These are phyloP conservation scores for Myotis brandtii DNA, from an alignment of 2,113 vertebrate species.

Conservation along the genomic window DNA sequence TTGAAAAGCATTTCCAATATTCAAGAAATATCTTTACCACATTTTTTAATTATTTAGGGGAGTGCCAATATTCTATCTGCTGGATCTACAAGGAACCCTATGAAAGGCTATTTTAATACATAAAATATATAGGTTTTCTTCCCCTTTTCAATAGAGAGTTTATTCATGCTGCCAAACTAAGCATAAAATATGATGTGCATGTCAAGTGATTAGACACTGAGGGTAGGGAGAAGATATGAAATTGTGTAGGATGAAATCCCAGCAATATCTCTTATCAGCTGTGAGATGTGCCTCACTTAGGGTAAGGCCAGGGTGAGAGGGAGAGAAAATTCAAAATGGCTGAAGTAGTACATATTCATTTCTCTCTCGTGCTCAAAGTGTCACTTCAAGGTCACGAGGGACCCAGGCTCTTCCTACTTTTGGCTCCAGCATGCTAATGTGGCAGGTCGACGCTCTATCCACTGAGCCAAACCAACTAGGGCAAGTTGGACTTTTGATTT, in stretches of 20 bases:
- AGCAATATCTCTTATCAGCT: not conserved
- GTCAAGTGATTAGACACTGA: not conserved
- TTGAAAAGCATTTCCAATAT: not conserved
- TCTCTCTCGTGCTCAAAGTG: not conserved
- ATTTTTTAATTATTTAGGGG: not conserved
- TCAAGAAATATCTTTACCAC: not conserved
- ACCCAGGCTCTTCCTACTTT: not conserved
- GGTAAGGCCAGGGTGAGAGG: not conserved
- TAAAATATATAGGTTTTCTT: not conserved
- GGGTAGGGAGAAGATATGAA: not conserved
- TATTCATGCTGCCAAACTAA: not conserved
- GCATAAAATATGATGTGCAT: not conserved
- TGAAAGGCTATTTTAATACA: not conserved
- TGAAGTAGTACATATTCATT: not conserved
- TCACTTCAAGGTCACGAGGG: not conserved
- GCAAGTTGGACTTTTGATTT: not conserved
- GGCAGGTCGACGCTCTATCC: no score
- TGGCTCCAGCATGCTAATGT: not conserved
- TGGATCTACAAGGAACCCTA: not conserved
- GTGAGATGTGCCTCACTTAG: not conserved
- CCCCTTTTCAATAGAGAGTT: not conserved
- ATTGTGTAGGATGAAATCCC: not conserved
- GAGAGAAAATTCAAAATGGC: not conserved
- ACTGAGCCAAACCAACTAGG: no score
- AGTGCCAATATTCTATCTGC: not conserved